Percentiles rank a stretch among this genome's conserved stretches.
Conservation (phyloP, 2,113 vertebrate species). For the Brachypodius melanocephalos region DNA sequence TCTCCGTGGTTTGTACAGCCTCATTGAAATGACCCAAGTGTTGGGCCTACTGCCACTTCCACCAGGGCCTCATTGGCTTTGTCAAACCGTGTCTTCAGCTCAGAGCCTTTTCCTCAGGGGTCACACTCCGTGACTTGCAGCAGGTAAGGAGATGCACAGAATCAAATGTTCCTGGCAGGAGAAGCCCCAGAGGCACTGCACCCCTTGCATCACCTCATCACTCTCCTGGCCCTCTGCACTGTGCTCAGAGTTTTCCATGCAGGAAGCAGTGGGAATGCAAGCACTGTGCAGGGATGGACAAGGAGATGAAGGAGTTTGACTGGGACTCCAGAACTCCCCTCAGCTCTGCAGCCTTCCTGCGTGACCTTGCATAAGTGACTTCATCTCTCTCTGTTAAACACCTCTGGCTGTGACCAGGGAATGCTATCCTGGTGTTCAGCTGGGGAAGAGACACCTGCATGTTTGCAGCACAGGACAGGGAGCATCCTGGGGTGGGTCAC, state of each 20-base stretch:
- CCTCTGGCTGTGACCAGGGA: neutral
- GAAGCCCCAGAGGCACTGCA: neutral
- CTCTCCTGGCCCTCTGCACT: neutral
- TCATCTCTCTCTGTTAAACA: neutral
- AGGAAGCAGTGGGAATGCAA: neutral
- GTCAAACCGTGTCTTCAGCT: neutral
- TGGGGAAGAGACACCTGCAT: neutral
- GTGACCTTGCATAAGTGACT: neutral
- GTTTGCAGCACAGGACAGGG: neutral
- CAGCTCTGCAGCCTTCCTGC: neutral
- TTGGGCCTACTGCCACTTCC: neutral
- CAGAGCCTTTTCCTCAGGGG: neutral
- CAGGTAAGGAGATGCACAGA: conserved; percentile 16
- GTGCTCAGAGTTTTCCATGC: neutral
- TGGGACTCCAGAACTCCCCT: neutral
- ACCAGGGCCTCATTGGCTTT: neutral
- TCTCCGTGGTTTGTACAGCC: neutral
- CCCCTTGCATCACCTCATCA: neutral
- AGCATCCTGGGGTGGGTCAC: neutral
- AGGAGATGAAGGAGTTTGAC: neutral
- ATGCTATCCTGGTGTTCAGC: neutral
- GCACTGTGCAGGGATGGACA: neutral
- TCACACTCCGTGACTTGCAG: neutral
- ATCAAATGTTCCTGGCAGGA: neutral
- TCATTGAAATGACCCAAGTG: neutral